Evolutionary conservation across 2,113 vertebrate genomes (phyloP).

Genomic region (Ageneiosus marmoratus): DNA sequence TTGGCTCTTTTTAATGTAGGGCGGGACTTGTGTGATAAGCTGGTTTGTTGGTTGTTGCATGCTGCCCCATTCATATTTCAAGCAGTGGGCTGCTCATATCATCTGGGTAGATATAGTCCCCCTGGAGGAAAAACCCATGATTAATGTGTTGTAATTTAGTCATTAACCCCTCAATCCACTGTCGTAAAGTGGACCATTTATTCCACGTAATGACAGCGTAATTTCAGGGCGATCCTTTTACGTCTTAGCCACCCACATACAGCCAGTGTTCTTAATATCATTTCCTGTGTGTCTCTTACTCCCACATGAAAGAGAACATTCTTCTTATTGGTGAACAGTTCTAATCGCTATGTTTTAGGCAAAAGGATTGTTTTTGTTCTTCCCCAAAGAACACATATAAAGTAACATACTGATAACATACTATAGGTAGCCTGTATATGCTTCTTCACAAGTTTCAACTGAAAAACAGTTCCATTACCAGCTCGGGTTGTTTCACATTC

Average conservation of each 20-base stretch:
- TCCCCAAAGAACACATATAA: conserved; percentile 19
- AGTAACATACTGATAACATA: too few species aligned
- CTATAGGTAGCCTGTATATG: too few species aligned
- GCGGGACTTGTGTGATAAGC: not conserved
- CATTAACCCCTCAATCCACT: conserved; percentile 45
- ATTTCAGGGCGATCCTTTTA: conserved; percentile 30
- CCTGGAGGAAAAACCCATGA: conserved; percentile 34
- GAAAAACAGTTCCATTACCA: not conserved
- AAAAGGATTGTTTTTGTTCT: conserved; percentile 5
- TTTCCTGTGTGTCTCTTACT: conserved; percentile 15
- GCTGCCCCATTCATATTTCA: not conserved
- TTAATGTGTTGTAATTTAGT: conserved; percentile 48
- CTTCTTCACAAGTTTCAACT: not conserved
- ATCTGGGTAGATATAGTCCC: not conserved
- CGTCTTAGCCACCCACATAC: conserved; percentile 35
- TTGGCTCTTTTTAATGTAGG: not conserved
- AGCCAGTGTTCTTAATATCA: conserved; percentile 34
- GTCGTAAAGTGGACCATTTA: conserved; percentile 40
- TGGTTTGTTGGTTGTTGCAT: not conserved
- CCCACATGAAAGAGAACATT: conserved; percentile 38
- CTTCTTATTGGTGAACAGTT: conserved; percentile 28
- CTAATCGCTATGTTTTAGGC: conserved; percentile 9
- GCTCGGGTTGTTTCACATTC: not conserved
- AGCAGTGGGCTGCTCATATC: not conserved
- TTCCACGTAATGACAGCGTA: conserved; percentile 38